Evolutionary conservation across 1,140 invertebrate genomes (phyloP), one percentile per base, ranked within the genome.

Genomic region (Drosophila arizonae): DNA sequence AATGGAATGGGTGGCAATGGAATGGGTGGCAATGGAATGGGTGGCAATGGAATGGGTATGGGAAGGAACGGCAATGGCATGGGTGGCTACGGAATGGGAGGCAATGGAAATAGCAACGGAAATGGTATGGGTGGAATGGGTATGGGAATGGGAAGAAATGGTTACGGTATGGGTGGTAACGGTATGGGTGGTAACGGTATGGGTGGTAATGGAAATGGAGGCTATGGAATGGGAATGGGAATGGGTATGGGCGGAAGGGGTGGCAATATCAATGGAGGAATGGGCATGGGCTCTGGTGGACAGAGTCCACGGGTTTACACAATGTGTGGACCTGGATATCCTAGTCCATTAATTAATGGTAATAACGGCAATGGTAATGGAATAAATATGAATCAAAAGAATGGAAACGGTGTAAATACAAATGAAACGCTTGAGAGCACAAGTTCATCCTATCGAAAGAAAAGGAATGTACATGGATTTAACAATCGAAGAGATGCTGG

Each of bases 111-210:
- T 15, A 13, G 1, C 17, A 17, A 17, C n/a, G n/a, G n/a, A n/a
- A n/a, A n/a, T n/a, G 41, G 41, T 4, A 45, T n/a, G 15, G 13
- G 15, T 43, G 41, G 41, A 43, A 43, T 43, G 41, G 41, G 41
- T 0, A 43, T 43, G 41, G 41, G 41, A 4, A 43, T 43, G 41
- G 41, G 41, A 2, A 43, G 41, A 43, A 43, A 43, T 11, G n/a
- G 33, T 36, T 9, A 9, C 2, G 33, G 33, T 36, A 66, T 58
- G 62, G 33, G 28, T 8, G 45, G 65, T 0, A 50, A 39, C 3
- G 55, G 67, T 11, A 70, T 70, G 67, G 60, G 62, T 2, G 51
- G 50, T 6, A 24, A 61, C n/a, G 66, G 58, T 9, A 70, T 70
- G 67, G 60, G n/a, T n/a, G n/a, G n/a, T n/a, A n/a, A n/a, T n/a